A percentile compares a stretch with the other conserved stretches of the same genome.
phyloP scores from a whole-genome alignment of 2,113 vertebrate species.

The Triplophysa tibetana region DNA sequence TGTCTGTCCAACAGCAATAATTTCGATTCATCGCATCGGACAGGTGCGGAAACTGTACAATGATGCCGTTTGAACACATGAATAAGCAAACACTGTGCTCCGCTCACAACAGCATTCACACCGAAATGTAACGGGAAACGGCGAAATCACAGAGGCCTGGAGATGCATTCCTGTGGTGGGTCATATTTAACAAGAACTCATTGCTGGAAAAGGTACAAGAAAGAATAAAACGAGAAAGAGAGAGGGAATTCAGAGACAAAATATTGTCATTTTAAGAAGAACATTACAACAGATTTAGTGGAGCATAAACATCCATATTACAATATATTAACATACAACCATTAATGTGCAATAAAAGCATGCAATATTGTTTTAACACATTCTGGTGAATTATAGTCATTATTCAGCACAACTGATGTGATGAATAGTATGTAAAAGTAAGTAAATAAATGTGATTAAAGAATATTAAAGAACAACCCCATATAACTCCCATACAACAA shows the following conservation, averaged over 20 bases:
- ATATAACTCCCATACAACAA: constrained; percentile 8
- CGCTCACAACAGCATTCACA: constrained; percentile 42
- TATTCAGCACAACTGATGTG: neutral
- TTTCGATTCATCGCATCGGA: constrained; percentile 69
- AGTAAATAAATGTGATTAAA: constrained; percentile 2
- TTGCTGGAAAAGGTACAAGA: constrained; percentile 26
- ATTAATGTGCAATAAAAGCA: constrained; percentile 35
- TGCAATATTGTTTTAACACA: constrained; percentile 23
- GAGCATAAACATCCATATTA: constrained; percentile 41
- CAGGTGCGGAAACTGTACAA: constrained; percentile 58
- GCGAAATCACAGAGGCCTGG: constrained; percentile 41
- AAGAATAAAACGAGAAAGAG: neutral
- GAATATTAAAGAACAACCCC: constrained; percentile 38
- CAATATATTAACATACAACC: constrained; percentile 27
- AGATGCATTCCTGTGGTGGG: constrained; percentile 39
- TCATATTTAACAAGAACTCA: constrained; percentile 38
- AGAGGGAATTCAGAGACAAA: constrained; percentile 19
- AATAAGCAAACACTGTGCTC: constrained; percentile 53
- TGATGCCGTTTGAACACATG: constrained; percentile 69
- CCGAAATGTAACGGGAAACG: constrained; percentile 61
- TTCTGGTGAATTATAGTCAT: constrained; percentile 30
- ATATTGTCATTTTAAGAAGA: constrained; percentile 30
- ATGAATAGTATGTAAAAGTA: no score
- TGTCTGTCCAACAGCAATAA: constrained; percentile 63
- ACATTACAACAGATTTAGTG: constrained; percentile 43